Evolutionary conservation across 2,888 invertebrate species (phyloP), one percentile per base, ranked within the genome.

Genomic region (Chloroclystis v-ata): DNA sequence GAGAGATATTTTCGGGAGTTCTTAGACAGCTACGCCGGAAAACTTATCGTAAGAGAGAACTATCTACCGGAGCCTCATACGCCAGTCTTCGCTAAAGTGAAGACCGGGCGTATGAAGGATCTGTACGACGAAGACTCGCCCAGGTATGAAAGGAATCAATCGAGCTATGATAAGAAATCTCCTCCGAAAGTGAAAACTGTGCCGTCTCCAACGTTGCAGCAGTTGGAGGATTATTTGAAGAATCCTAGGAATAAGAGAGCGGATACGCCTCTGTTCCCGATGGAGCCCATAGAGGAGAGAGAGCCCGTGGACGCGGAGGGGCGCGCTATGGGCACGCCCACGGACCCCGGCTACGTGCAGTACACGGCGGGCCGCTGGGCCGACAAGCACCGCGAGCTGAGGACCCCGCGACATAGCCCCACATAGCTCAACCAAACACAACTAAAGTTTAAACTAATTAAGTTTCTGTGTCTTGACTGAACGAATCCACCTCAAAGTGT

Each of bases 271-370:
- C 24, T 86, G 53, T 87, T 89, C 59, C 85, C 90, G 35, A 90
- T 90, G 75, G 84, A 89, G 38, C 89, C 90, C 0, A 83, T 83
- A n/a, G 80, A 75, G 42, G 86, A 89, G 57, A 77, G 74, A 28
- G 80, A 86, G 28, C 69, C 67, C 1, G 60, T 73, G 1, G 82
- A 81, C 24, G 62, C 67, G 3, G 82, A 81, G 1, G 87, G 83
- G 0, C 71, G 89, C 38, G 89, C 89, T 0, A 90, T 90, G 0
- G 92, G 91, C n/a, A 90, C 92, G 0, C 92, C 93, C 0, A 91
- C 90, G 0, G 93, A 93, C 71, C 93, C 93, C 0, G 93, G 93
- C 2, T 94, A 90, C 61, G 93, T 94, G 1, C 91, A 92, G 63
- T 93, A 93, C 65, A 90, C 92, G 0, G 93, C 92, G 1, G 91